These are phyloP conservation scores for Daktulosphaira vitifoliae DNA, from an alignment of 1,140 invertebrate genomes.

Conservation along the genomic window DNA sequence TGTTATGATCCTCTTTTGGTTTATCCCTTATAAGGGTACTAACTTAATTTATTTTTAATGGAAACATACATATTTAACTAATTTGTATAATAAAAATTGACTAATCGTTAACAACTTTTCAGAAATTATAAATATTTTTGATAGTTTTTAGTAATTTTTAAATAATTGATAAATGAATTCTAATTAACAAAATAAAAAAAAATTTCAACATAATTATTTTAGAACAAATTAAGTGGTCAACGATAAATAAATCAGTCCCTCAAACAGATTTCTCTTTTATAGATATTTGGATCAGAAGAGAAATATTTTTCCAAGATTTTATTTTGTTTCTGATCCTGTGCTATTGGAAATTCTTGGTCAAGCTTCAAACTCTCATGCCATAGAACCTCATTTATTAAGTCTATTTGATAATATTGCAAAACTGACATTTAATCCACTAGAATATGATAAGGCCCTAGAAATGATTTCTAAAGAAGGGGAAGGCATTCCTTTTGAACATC, in stretches of 20 bases:
- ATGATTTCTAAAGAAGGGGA: constrained; percentile 90
- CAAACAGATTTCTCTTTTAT: no score
- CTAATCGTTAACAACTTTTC: no score
- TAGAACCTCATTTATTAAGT: constrained; percentile 88
- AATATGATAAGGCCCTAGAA: constrained; percentile 89
- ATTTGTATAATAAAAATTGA: no score
- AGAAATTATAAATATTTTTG: neutral
- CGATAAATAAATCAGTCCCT: neutral
- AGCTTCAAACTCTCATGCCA: constrained; percentile 93
- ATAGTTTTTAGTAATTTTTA: neutral
- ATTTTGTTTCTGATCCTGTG: constrained; percentile 95
- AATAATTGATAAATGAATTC: neutral
- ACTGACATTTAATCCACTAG: constrained; percentile 89
- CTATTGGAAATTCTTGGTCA: constrained; percentile 91
- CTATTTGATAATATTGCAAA: constrained; percentile 93
- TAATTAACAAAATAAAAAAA: neutral
- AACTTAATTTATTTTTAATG: neutral
- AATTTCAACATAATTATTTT: neutral
- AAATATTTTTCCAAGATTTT: constrained; percentile 94
- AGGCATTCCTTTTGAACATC: constrained; percentile 73
- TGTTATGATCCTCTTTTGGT: no score
- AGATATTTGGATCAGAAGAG: constrained; percentile 91
- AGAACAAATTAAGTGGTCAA: no score
- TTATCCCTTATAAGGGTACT: no score
- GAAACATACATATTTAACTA: no score